Base-by-base conservation (phyloP, 2,888 invertebrate species). In the Tanypteryx hageni region DNA sequence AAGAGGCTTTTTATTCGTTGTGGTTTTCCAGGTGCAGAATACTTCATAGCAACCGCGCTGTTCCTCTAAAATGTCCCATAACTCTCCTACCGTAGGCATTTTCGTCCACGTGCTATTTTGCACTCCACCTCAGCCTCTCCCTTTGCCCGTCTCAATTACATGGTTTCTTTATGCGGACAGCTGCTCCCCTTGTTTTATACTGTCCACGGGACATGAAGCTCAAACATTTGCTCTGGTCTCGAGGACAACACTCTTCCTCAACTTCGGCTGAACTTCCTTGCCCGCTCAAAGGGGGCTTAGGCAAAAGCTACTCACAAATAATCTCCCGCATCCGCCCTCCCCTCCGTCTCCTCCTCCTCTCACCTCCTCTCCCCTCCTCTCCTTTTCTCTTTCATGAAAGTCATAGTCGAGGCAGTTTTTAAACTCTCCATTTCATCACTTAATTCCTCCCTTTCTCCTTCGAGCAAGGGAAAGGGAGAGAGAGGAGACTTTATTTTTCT, bases 201-300 rank as follows among this genome's bases (percentile, higher is more conserved):
- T 76, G 22, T 27, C 18, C 76, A 27, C 13, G 76, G 27, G 14
- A 76, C 76, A 27, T 27, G 22, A 44, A 44, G 76, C 76, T 76
- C 76, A 76, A 76, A 76, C 76, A 76, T 76, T 76, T 76, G 76
- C 76, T 27, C 22, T 76, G 76, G 76, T 76, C 76, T 76, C 27
- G 13, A 76, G 76, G 11, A 76, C 22, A 76, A 27, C 27, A 27
- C 76, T 76, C 18, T 27, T 76, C 76, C 27, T 76, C 76, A 76
- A 76, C 76, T 76, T 76, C 76, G 18, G 13, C 27, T 27, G 18
- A 76, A 76, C 76, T 76, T 76, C 22, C 76, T 76, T 76, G 76
- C 7, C 76, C 10, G 76, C 76, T 76, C 22, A 13, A 13, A 76
- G 76, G 22, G 76, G 27, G 27, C 22, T 76, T 27, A 27, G 76